Evolutionary conservation across 2,888 invertebrate species (phyloP).

Genomic region (Agonopterix heracliana): DNA sequence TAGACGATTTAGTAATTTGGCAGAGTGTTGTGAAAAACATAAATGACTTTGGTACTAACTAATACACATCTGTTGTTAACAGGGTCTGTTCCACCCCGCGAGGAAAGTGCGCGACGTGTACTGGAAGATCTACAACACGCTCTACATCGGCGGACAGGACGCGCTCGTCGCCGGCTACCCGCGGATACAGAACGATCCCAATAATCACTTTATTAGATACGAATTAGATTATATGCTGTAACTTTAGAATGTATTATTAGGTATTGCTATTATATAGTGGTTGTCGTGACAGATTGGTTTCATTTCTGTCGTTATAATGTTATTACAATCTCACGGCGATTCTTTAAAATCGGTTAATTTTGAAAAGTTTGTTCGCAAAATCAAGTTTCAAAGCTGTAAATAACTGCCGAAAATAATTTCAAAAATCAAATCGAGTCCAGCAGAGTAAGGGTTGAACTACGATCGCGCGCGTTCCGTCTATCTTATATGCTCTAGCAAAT

Average conservation of each 20-base stretch:
- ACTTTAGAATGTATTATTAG: slow-evolving; percentile 21
- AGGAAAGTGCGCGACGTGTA: slow-evolving; percentile 99
- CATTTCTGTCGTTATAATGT: slow-evolving; percentile 10
- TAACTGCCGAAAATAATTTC: too few species aligned
- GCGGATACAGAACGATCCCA: slow-evolving; percentile 95
- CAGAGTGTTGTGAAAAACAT: too few species aligned
- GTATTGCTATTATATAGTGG: slow-evolving; percentile 17
- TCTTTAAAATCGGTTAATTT: too few species aligned
- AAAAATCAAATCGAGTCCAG: too few species aligned
- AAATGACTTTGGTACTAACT: too few species aligned
- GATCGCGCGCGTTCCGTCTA: too few species aligned
- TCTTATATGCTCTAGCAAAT: too few species aligned
- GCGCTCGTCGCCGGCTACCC: slow-evolving; percentile 98
- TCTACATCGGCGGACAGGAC: slow-evolving; percentile 99
- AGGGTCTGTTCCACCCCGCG: slow-evolving; percentile 99
- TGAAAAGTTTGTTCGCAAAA: too few species aligned
- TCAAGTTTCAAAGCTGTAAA: too few species aligned
- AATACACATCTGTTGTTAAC: too few species aligned
- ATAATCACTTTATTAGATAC: slow-evolving; percentile 94
- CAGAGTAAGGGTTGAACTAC: too few species aligned
- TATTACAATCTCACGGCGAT: not conserved
- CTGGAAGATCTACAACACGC: slow-evolving; percentile 99
- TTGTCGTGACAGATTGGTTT: slow-evolving; percentile 14
- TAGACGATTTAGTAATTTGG: too few species aligned
- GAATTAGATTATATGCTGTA: slow-evolving; percentile 95